Evolutionary conservation across 2,797 vertebrate species (phyloP), one percentile per base, ranked within the genome.

Genomic region (Xenopus petersii): DNA sequence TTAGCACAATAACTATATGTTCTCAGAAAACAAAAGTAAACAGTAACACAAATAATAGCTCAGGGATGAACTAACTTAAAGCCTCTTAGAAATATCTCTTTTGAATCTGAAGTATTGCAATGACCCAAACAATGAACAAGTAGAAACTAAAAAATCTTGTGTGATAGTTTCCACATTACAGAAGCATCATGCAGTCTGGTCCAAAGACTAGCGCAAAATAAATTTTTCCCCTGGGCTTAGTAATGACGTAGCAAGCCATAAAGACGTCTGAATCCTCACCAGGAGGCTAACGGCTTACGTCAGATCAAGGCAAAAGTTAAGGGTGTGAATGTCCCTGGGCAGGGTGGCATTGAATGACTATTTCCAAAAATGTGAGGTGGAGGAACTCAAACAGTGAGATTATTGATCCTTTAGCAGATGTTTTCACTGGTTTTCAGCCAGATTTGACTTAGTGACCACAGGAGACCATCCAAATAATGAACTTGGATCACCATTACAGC

Each of bases 271-370:
- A 60, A 65, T 36, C 48, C 76, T 79, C 71, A 73, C 71, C 76
- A 70, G 61, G 76, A 79, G 76, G 76, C 66, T 46, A 11, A 42
- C 58, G 61, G 46, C 67, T 26, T 79, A 67, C 76, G 76, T 79
- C 76, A 79, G 71, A 79, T 15, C 46, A 65, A 64, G 47, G 42
- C 49, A 24, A 69, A 73, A 30, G 36, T 64, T 63, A 58, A 51
- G 76, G 76, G 76, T 79, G 76, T 79, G 71, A 74, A 79, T 69
- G 66, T 79, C 71, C 54, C 71, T 58, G 67, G 71, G 71, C 71
- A 73, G 65, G 66, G 54, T 79, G 76, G 75, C 75, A 78, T 72
- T 72, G 36, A 33, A 64, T 33, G 24, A 30, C 5, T 15, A 54
- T 70, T 79, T 61, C 76, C 76, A 79, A 79, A 63, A 74, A 59